phyloP scores from a whole-genome alignment of 2,888 invertebrate species.

The Blastobasis lacticolella region DNA sequence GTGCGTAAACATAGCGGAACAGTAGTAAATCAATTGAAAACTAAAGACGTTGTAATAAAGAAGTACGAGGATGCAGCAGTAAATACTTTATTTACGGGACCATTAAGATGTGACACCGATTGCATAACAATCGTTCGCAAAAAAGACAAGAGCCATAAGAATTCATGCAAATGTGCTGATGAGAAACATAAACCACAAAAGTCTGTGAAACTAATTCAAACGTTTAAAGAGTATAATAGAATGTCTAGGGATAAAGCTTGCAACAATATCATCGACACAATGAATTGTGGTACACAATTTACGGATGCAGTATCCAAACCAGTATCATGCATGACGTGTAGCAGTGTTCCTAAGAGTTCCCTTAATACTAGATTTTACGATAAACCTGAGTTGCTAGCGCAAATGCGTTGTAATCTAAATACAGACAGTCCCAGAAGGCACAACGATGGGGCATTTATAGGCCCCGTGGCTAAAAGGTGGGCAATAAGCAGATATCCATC shows the following conservation, averaged over 20 bases:
- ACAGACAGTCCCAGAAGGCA: neutral
- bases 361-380: neutral
- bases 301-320: conserved; percentile 1
- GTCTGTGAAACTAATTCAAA: conserved; percentile 31
- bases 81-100: conserved; percentile 38
- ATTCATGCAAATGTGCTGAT: conserved; percentile 24
- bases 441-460: neutral
- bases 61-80: conserved; percentile 25
- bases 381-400: conserved; percentile 7
- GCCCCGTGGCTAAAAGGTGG: conserved; percentile 41
- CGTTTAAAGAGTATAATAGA: conserved; percentile 14
- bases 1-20: conserved; percentile 11
- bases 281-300: conserved; percentile 32
- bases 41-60: conserved; percentile 28
- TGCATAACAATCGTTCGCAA: conserved; percentile 39
- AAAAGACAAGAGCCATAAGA: conserved; percentile 21
- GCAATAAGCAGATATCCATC: conserved; percentile 35
- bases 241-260: conserved; percentile 38
- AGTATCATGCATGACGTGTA: neutral
- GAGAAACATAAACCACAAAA: conserved; percentile 15
- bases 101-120: conserved; percentile 32
- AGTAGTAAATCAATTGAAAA: conserved; percentile 21
- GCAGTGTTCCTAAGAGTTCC: neutral
- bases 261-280: conserved; percentile 21
- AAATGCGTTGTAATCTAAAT: conserved; percentile 2